These are phyloP conservation scores for Sylvilagus floridanus DNA, from an alignment of 2,797 vertebrate genomes.

Conservation along the genomic window DNA sequence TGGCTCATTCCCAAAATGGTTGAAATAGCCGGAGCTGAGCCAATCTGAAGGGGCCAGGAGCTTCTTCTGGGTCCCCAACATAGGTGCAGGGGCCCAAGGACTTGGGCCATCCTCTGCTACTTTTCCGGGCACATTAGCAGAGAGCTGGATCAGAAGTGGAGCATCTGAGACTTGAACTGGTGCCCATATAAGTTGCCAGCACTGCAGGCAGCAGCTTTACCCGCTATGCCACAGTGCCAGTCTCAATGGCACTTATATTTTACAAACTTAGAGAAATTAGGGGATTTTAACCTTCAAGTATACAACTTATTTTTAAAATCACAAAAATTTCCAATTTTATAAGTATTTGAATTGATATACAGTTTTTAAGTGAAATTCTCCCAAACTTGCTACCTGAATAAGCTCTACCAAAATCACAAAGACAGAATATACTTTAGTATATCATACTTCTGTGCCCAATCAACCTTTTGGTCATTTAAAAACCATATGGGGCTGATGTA, in stretches of 20 bases:
- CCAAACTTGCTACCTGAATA: conserved; percentile 35
- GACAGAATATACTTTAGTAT: conserved; percentile 12
- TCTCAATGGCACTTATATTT: not conserved
- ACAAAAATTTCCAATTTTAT: conserved; percentile 53
- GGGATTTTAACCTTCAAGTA: not conserved
- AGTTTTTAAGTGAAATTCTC: conserved; percentile 36
- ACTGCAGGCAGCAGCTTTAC: too few species aligned
- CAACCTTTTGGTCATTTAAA: conserved; percentile 36
- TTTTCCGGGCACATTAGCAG: too few species aligned
- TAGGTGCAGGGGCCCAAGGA: too few species aligned
- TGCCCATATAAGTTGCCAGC: too few species aligned
- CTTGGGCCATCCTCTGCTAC: too few species aligned
- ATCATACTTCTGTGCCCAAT: conserved; percentile 16
- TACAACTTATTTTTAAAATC: conserved; percentile 1
- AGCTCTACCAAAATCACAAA: conserved; percentile 50
- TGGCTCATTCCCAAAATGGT: too few species aligned
- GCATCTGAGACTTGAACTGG: too few species aligned
- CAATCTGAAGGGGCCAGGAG: too few species aligned
- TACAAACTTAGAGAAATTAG: not conserved
- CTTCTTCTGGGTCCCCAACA: too few species aligned
- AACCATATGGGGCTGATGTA: not conserved
- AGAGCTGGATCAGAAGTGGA: too few species aligned
- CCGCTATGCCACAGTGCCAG: too few species aligned
- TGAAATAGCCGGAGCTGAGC: too few species aligned
- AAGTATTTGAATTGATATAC: conserved; percentile 29